These are phyloP conservation scores for Nasonovia ribisnigri DNA, from an alignment of 2,888 invertebrate genomes.

Conservation along the genomic window DNA sequence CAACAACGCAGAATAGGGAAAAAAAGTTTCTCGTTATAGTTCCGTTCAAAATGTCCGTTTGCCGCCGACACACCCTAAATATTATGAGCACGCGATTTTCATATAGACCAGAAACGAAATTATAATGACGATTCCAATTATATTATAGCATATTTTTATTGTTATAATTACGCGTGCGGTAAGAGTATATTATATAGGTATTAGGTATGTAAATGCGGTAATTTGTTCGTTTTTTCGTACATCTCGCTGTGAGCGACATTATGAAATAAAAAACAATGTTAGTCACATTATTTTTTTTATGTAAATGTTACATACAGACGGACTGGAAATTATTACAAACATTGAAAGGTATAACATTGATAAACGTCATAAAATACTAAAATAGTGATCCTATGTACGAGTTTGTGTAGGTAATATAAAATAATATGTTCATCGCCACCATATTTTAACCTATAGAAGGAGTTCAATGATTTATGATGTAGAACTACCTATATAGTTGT, in stretches of 20 bases:
- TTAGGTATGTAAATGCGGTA: background rate
- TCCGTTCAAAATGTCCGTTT: background rate
- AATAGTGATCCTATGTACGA: background rate
- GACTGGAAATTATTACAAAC: background rate
- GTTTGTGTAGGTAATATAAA: background rate
- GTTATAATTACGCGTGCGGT: background rate
- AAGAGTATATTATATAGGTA: no score
- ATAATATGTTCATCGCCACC: background rate
- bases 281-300: background rate
- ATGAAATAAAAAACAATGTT: background rate
- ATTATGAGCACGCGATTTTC: background rate
- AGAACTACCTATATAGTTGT: background rate
- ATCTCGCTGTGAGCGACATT: background rate
- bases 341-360: background rate
- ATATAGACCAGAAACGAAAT: background rate
- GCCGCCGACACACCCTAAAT: background rate
- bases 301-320: background rate
- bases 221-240: background rate
- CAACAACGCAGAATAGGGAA: background rate
- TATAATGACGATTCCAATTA: background rate
- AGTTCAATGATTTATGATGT: constrained; percentile 40
- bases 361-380: constrained; percentile 14
- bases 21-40: background rate
- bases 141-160: background rate
- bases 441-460: constrained; percentile 2